phyloP scores from a whole-genome alignment of 2,797 vertebrate species.

The Amniataba percoides region DNA sequence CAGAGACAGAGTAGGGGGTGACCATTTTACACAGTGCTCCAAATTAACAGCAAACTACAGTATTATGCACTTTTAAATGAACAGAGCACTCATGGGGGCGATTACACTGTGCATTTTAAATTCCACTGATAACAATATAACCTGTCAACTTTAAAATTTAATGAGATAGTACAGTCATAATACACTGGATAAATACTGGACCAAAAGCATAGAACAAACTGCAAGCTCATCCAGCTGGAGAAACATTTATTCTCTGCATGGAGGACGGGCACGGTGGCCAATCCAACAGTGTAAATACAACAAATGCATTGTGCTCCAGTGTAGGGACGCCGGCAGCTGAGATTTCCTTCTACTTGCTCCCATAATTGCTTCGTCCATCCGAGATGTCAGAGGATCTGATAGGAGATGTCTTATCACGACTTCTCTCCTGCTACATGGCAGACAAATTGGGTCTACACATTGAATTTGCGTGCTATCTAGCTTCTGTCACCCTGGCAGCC shows the following conservation, averaged over 20 bases:
- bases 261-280: constrained; percentile 30
- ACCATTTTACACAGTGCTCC: constrained; percentile 11
- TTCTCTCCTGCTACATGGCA: constrained; percentile 57
- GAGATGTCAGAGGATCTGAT: constrained; percentile 77
- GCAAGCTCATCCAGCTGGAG: constrained; percentile 32
- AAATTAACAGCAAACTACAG: constrained; percentile 64
- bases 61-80: constrained; percentile 56
- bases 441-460: constrained; percentile 77
- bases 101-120: constrained; percentile 54
- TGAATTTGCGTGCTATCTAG: constrained; percentile 56
- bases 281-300: constrained; percentile 65
- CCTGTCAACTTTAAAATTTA: constrained; percentile 76
- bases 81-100: constrained; percentile 43
- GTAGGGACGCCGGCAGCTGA: constrained; percentile 58
- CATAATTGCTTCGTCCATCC: constrained; percentile 82
- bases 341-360: constrained; percentile 71
- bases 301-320: constrained; percentile 57
- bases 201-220: constrained; percentile 47
- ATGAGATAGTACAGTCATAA: constrained; percentile 58
- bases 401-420: constrained; percentile 75
- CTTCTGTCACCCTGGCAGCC: constrained; percentile 60
- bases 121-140: constrained; percentile 75
- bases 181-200: constrained; percentile 32
- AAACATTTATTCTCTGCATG: constrained; percentile 31
- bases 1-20: constrained; percentile 9